A percentile compares a stretch with the other conserved stretches of the same genome.
These are phyloP conservation scores for Neodon shergylaensis DNA, from an alignment of 2,113 vertebrate genomes.

Conservation along the genomic window DNA sequence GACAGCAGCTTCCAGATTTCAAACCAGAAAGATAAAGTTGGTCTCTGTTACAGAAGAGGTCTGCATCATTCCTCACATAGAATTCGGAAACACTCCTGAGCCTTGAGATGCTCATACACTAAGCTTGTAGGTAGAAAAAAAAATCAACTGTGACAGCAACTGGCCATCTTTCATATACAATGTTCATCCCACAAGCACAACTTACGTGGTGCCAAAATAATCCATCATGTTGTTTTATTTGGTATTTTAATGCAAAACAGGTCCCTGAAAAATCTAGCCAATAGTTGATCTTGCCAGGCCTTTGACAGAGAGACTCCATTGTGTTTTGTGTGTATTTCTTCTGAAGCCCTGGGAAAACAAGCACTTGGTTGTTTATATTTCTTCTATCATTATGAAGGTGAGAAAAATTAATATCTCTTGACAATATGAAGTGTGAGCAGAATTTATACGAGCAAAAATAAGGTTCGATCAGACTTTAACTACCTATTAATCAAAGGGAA, in stretches of 20 bases:
- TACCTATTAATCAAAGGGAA: conserved; percentile 42
- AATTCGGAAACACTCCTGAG: conserved; percentile 45
- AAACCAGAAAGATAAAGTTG: conserved; percentile 22
- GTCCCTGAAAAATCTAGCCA: conserved; percentile 62
- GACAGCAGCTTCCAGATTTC: background rate
- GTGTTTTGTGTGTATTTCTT: conserved; percentile 58
- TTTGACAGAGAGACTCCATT: conserved; percentile 47
- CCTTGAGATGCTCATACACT: conserved; percentile 45
- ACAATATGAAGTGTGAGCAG: conserved; percentile 23
- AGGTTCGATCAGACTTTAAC: conserved; percentile 50
- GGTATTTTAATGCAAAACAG: conserved; percentile 80
- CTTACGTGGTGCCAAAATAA: conserved; percentile 62
- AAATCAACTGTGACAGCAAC: conserved; percentile 69
- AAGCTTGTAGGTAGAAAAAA: background rate
- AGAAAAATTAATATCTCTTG: conserved; percentile 9
- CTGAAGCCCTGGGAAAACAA: conserved; percentile 46
- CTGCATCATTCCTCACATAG: background rate
- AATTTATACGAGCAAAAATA: conserved; percentile 1
- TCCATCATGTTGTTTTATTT: conserved; percentile 75
- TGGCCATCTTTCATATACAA: conserved; percentile 62
- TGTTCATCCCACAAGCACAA: conserved; percentile 64
- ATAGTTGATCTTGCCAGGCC: conserved; percentile 64
- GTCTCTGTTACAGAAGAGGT: background rate
- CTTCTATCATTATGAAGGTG: conserved; percentile 36
- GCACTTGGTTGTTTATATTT: background rate